Evolutionary conservation across 2,113 vertebrate species (phyloP).

Genomic region (Podocnemis expansa): DNA sequence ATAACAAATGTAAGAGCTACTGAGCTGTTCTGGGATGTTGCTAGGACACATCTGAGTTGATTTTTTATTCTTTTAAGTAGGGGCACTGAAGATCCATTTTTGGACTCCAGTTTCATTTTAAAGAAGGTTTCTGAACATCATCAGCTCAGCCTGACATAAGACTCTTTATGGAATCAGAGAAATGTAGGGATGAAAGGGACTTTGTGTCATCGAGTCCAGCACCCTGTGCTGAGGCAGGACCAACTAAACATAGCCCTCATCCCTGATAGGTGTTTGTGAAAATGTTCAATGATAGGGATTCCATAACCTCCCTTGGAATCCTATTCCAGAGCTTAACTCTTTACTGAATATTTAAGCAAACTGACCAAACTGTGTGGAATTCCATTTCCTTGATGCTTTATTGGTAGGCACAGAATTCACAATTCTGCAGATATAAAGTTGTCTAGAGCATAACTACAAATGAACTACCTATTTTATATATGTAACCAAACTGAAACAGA

Average conservation of each 20-base stretch:
- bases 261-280: background rate
- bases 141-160: background rate
- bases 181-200: background rate
- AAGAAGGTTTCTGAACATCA: background rate
- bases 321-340: background rate
- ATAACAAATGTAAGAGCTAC: background rate
- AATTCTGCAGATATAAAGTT: background rate
- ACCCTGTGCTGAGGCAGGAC: background rate
- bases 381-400: background rate
- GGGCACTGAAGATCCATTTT: background rate
- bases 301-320: background rate
- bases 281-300: background rate
- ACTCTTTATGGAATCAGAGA: background rate
- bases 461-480: background rate
- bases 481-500: background rate
- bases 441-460: background rate
- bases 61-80: background rate
- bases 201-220: background rate
- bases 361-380: background rate
- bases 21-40: background rate
- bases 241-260: background rate
- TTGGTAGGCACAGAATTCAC: background rate
- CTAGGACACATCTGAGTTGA: background rate
- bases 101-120: background rate
- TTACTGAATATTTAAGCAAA: background rate